phyloP scores from a whole-genome alignment of 2,888 invertebrate species.

The Lapara coniferarum region DNA sequence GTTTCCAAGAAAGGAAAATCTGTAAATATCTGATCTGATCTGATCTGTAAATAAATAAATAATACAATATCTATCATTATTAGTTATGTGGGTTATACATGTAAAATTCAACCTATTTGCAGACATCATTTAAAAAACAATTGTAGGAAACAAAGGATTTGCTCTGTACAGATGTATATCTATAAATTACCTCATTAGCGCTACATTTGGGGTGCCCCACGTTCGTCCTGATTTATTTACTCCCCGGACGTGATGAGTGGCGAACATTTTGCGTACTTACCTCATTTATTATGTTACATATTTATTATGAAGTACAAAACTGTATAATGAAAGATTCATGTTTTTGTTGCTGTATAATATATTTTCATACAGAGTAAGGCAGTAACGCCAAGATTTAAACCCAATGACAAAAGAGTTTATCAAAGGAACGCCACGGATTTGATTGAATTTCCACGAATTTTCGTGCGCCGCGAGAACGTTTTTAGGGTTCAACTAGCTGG shows the following conservation, averaged over 20 bases:
- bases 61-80: too few species aligned
- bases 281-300: not conserved
- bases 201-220: not conserved
- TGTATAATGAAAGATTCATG: not conserved
- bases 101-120: not conserved
- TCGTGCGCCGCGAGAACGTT: conserved; percentile 33
- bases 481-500: conserved; percentile 5
- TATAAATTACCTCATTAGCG: conserved; percentile 12
- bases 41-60: too few species aligned
- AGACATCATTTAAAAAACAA: too few species aligned
- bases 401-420: conserved; percentile 36
- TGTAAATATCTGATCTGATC: too few species aligned
- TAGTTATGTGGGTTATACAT: too few species aligned
- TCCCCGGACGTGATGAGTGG: conserved; percentile 15
- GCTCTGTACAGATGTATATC: not conserved
- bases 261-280: not conserved
- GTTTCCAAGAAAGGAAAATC: too few species aligned
- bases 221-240: conserved; percentile 17
- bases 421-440: conserved; percentile 42
- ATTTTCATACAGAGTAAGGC: not conserved
- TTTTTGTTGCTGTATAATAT: not conserved
- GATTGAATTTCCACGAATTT: conserved; percentile 46
- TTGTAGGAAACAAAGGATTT: not conserved
- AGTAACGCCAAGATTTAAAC: conserved; percentile 25
- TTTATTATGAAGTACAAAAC: conserved; percentile 3